A percentile compares a stretch with the other conserved stretches of the same genome.
phyloP scores from a whole-genome alignment of 2,888 invertebrate species.

The Drosophila multiciliata region DNA sequence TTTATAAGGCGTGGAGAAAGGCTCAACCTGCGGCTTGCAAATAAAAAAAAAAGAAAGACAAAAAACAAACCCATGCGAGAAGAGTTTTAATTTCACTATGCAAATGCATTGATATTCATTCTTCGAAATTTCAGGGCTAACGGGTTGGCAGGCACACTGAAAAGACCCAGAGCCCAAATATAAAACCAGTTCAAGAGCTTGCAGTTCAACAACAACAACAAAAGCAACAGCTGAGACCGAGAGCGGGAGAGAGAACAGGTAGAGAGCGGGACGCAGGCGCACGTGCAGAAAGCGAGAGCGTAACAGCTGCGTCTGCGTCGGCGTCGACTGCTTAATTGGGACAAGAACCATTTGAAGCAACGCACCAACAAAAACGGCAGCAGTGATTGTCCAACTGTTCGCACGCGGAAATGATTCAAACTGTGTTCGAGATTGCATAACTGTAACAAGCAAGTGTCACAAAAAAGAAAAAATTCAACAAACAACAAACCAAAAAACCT shows the following conservation, averaged over 20 bases:
- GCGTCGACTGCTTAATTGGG: slow-evolving; percentile 48
- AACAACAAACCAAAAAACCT: slow-evolving; percentile 4
- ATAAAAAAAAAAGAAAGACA: background rate
- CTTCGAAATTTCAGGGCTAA: slow-evolving; percentile 73
- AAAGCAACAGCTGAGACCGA: slow-evolving; percentile 19
- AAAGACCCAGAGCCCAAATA: slow-evolving; percentile 34
- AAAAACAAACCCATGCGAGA: slow-evolving; percentile 4
- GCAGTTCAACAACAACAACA: slow-evolving; percentile 38
- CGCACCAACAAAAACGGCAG: slow-evolving; percentile 17
- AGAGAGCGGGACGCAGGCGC: slow-evolving; percentile 47
- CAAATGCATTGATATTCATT: slow-evolving; percentile 68
- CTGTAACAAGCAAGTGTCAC: slow-evolving; percentile 11
- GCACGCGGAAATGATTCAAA: slow-evolving; percentile 46
- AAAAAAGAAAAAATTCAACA: slow-evolving; percentile 25
- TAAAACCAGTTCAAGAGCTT: slow-evolving; percentile 69
- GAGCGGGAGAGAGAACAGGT: slow-evolving; percentile 29
- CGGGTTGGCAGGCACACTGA: slow-evolving; percentile 46
- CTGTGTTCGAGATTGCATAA: slow-evolving; percentile 55
- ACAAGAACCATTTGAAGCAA: slow-evolving; percentile 59
- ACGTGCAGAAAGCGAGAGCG: slow-evolving; percentile 67
- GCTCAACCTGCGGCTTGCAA: slow-evolving; percentile 49
- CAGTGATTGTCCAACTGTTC: slow-evolving; percentile 48
- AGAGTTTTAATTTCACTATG: slow-evolving; percentile 53
- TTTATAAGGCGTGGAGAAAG: slow-evolving; percentile 59
- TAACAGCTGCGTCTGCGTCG: slow-evolving; percentile 23